phyloP scores from a whole-genome alignment of 2,797 vertebrate species.

The Okamejei kenojei region DNA sequence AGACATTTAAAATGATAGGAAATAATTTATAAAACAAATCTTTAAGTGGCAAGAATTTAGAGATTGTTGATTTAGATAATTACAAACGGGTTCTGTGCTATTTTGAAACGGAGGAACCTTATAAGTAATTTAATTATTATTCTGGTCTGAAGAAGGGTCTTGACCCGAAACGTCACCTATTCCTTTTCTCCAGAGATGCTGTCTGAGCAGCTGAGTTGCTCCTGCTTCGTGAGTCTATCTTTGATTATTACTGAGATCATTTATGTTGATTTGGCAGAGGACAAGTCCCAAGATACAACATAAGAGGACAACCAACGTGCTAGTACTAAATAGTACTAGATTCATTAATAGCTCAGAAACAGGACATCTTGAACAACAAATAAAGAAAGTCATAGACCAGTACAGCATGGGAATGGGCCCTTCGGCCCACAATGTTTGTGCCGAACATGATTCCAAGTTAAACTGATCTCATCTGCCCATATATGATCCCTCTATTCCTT shows the following conservation, averaged over 20 bases:
- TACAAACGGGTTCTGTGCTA: neutral
- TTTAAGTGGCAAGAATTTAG: neutral
- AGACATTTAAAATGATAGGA: neutral
- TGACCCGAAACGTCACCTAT: too few relatives aligned
- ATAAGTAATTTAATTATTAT: neutral
- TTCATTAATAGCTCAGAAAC: neutral
- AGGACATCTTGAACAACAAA: neutral
- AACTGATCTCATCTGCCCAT: too few relatives aligned
- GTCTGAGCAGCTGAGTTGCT: too few relatives aligned
- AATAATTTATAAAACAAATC: neutral
- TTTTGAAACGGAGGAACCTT: neutral
- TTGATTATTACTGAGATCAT: neutral
- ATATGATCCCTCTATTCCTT: too few relatives aligned
- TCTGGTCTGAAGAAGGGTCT: too few relatives aligned
- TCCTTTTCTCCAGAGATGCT: too few relatives aligned
- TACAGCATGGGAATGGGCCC: too few relatives aligned
- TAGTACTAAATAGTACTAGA: neutral
- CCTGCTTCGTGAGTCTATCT: too few relatives aligned
- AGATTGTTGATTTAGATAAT: constrained; percentile 21
- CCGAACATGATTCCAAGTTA: too few relatives aligned
- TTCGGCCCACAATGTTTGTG: neutral
- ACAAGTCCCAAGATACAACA: neutral
- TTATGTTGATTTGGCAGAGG: neutral
- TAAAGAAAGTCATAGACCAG: neutral
- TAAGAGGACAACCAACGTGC: too few relatives aligned